Base-by-base conservation (phyloP, 1,140 invertebrate species). In the Ceratina australensis region DNA sequence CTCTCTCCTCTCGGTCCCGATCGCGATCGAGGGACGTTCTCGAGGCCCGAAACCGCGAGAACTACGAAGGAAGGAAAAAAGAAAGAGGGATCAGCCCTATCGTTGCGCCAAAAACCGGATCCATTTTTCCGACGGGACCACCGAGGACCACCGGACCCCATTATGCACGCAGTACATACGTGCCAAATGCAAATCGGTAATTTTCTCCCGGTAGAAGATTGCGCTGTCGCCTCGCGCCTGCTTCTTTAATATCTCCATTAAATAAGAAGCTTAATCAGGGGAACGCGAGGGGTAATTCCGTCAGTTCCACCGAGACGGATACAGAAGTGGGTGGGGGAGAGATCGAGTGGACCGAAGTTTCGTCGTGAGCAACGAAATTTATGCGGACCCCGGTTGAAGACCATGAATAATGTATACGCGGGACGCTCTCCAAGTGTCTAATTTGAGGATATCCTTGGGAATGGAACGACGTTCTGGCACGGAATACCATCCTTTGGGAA, bases 361-460 rank as follows among this genome's bases (percentile, higher is more conserved):
- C n/a, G 63, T 66, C 47, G 24, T 16, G 22, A 2, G 49, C 10
- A 22, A 49, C 26, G n/a, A 67, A 65, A 83, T 73, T 60, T 50
- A 64, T 42, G 52, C 72, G 50, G 22, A 52, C 3, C 2, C 69
- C 47, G 52, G 18, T 20, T 56, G 61, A 81, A 49, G 65, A 67
- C 49, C 72, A 84, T 84, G 83, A 84, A 84, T 84, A 84, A 84
- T 84, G 67, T 61, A 83, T 78, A 47, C 50, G 33, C 54, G 20
- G 49, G 67, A 16, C 65, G 79, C 78, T 71, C 47, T 64, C 78
- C 68, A 71, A 78, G 82, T 73, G 65, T 80, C 83, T 74, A 84
- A 83, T 83, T 78, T 73, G 47, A 67, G 68, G 66, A 84, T 83
- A 84, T 28, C 63, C 72, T 57, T 75, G 60, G 69, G 72, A 77